Evolutionary conservation across 2,113 vertebrate species (phyloP).

Genomic region (Poicephalus gulielmi): DNA sequence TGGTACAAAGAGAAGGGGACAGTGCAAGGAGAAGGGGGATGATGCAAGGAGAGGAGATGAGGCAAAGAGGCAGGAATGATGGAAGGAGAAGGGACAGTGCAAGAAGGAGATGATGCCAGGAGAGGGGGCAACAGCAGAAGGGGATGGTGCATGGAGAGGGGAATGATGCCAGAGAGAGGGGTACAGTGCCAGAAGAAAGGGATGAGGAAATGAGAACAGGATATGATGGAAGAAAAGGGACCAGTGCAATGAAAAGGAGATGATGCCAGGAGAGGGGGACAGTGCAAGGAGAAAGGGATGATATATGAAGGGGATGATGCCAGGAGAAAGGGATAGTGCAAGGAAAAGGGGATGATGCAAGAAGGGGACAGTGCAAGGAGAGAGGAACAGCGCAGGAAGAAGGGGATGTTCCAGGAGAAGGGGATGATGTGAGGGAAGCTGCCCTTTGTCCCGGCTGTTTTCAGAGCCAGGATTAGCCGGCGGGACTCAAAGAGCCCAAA

Average conservation of each 20-base stretch:
- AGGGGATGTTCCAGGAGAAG: background rate
- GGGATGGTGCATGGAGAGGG: background rate
- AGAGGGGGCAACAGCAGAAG: background rate
- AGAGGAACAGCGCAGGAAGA: rapidly evolving
- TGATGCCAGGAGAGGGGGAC: background rate
- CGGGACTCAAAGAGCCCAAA: conserved; percentile 52
- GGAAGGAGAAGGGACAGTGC: background rate
- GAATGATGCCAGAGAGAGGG: background rate
- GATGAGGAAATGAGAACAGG: background rate
- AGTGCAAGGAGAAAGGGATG: background rate
- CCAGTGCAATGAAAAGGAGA: background rate
- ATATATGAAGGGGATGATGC: rapidly evolving
- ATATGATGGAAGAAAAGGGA: background rate
- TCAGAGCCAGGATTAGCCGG: conserved; percentile 33
- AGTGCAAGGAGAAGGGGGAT: no score
- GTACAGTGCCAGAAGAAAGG: no score
- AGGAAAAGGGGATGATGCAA: background rate
- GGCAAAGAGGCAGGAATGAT: background rate
- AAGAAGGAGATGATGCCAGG: background rate
- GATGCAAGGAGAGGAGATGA: no score
- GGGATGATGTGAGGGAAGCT: background rate
- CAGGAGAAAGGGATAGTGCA: background rate
- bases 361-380: rapidly evolving
- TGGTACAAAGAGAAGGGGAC: background rate
- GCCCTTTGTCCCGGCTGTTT: background rate